phyloP scores from a whole-genome alignment of 2,888 invertebrate species.

The Eupithecia subumbrata region DNA sequence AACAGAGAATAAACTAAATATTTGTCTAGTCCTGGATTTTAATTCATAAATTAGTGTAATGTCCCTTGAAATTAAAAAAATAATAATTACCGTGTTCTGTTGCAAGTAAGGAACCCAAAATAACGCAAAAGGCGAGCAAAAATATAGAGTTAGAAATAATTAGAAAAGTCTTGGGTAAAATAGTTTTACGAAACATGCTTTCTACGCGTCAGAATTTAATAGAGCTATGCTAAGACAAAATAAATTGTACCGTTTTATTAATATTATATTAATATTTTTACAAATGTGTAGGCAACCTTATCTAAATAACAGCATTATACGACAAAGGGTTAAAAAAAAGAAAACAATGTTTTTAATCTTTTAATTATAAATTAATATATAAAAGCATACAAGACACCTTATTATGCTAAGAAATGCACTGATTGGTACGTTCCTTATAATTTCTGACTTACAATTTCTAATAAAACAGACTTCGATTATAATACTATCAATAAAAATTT shows the following conservation, averaged over 20 bases:
- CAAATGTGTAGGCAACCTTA: not conserved
- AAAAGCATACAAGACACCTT: constrained; percentile 77
- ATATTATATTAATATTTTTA: too few relatives aligned
- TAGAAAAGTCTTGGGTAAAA: not conserved
- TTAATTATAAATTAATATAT: constrained; percentile 81
- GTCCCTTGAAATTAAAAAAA: not conserved
- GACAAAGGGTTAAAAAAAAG: constrained; percentile 41
- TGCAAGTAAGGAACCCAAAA: not conserved
- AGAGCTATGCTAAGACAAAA: not conserved
- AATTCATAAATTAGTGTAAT: constrained; percentile 15
- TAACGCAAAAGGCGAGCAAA: not conserved
- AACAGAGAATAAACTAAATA: constrained; percentile 52
- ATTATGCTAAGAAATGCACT: constrained; percentile 80
- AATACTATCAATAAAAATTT: constrained; percentile 64
- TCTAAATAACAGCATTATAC: not conserved
- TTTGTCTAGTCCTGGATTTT: constrained; percentile 40
- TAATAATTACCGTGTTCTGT: too few relatives aligned
- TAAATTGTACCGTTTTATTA: not conserved
- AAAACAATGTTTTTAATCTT: constrained; percentile 58
- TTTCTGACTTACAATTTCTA: constrained; percentile 55
- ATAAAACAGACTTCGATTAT: constrained; percentile 65
- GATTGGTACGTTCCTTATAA: constrained; percentile 76
- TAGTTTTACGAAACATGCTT: not conserved
- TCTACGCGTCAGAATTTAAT: not conserved
- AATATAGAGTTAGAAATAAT: not conserved